Evolutionary conservation across 2,888 invertebrate genomes (phyloP).

Genomic region (Deilephila porcellus): DNA sequence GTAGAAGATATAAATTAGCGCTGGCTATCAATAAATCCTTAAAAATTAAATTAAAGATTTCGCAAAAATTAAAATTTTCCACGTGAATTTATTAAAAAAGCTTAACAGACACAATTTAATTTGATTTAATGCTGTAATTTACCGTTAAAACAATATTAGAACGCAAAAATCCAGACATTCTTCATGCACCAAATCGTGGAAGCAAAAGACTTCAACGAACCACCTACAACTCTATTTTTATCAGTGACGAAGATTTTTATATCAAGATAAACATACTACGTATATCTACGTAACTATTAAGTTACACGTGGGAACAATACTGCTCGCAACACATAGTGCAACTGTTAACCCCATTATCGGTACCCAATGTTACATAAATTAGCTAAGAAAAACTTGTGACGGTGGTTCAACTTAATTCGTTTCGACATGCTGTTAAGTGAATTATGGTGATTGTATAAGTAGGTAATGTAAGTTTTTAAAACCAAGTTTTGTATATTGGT

Average conservation of each 20-base stretch:
- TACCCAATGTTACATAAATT: slow-evolving; percentile 53
- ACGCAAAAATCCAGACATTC: not conserved
- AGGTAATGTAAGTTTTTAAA: too few species aligned
- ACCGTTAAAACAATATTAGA: not conserved
- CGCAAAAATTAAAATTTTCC: too few species aligned
- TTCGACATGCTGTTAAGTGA: not conserved
- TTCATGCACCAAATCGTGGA: not conserved
- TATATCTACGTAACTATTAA: not conserved
- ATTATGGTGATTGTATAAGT: too few species aligned
- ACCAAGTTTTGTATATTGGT: too few species aligned
- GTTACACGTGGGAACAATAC: slow-evolving; percentile 50
- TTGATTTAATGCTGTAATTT: not conserved
- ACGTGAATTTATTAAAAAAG: too few species aligned
- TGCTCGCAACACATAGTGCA: slow-evolving; percentile 42
- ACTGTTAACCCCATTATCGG: slow-evolving; percentile 51
- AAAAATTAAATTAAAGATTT: too few species aligned
- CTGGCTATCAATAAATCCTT: too few species aligned
- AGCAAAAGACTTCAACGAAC: slow-evolving; percentile 31
- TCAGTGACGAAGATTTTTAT: not conserved
- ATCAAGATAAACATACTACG: not conserved
- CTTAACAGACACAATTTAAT: too few species aligned
- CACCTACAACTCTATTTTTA: not conserved
- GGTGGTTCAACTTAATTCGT: not conserved
- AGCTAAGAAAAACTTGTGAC: slow-evolving; percentile 40
- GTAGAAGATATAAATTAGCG: too few species aligned